Base-by-base conservation (phyloP, 2,888 invertebrate genomes). In the Caenorhabditis sinica region DNA sequence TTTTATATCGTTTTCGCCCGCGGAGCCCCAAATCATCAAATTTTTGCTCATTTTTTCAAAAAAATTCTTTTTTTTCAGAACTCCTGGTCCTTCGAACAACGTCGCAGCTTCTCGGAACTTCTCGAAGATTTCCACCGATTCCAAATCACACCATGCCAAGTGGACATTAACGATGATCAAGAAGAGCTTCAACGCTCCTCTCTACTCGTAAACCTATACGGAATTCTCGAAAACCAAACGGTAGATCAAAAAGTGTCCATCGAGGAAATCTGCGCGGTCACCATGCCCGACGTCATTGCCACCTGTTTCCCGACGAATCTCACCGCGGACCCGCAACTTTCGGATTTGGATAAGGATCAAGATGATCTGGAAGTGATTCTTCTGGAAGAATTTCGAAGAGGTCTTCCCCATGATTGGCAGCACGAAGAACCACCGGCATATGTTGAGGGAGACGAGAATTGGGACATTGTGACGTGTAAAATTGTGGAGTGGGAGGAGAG, bases 141-240 rank as follows among this genome's bases (percentile, higher is more conserved):
- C 23, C 43, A 79, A 56, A 79, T 79, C 30, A 65, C 71, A 1
- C 43, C 79, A 4, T 65, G 56, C n/a, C 65, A 79, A 43, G 63
- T 71, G 1, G 79, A 79, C 49, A 0, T 79, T 5, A 11, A 40
- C 6, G 30, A 33, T 33, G 11, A 20, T 6, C 40, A 53, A 28
- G 28, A 56, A 0, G 56, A 56, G 28, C 20, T 28, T 0, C 58
- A 72, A 9, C 79, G 79, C 33, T 72, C 79, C n/a, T 65, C 79
- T 23, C 23, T 79, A 33, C 40, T 79, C 1, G 71, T 56, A 0
- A 79, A 72, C n/a, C 25, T 79, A 15, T 79, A 72, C n/a, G 79
- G 72, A 8, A 6, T 79, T 2, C 17, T 3, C 9, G 33, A 74
- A 6, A 20, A 45, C 1, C 45, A 45, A n/a, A n/a, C 28, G 8